phyloP scores from a whole-genome alignment of 2,888 invertebrate species.

The Smittia sp. region DNA sequence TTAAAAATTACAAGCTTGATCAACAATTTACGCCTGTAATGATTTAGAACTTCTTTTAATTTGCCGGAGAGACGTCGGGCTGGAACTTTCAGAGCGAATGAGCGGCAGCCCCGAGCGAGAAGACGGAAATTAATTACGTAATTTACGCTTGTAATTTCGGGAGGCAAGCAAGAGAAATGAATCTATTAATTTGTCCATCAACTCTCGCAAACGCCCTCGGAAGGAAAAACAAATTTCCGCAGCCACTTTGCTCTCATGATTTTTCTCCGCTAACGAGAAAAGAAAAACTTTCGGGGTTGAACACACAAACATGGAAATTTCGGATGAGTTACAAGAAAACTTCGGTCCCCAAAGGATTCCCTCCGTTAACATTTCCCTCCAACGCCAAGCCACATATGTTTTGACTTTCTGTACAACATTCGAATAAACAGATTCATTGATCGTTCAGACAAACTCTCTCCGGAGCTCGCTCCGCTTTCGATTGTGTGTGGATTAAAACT shows the following conservation, averaged over 20 bases:
- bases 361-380: neutral
- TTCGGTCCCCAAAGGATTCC: slow-evolving; percentile 33
- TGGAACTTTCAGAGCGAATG: neutral
- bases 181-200: slow-evolving; percentile 40
- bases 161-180: slow-evolving; percentile 30
- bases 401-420: slow-evolving; percentile 7
- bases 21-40: slow-evolving; percentile 34
- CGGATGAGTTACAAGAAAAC: slow-evolving; percentile 5
- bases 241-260: neutral
- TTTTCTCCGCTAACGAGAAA: slow-evolving; percentile 9
- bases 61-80: neutral
- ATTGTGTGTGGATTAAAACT: neutral
- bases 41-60: slow-evolving; percentile 38
- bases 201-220: neutral
- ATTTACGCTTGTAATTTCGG: slow-evolving; percentile 31
- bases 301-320: slow-evolving; percentile 23
- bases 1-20: slow-evolving; percentile 31
- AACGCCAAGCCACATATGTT: slow-evolving; percentile 38
- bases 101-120: neutral
- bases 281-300: neutral
- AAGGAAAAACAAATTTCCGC: slow-evolving; percentile 18
- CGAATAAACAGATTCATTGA: slow-evolving; percentile 37
- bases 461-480: too few relatives aligned
- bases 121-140: slow-evolving; percentile 32
- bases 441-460: slow-evolving; percentile 19